Base-by-base conservation (phyloP, 1,140 invertebrate species). In the Drosophila bifasciata region DNA sequence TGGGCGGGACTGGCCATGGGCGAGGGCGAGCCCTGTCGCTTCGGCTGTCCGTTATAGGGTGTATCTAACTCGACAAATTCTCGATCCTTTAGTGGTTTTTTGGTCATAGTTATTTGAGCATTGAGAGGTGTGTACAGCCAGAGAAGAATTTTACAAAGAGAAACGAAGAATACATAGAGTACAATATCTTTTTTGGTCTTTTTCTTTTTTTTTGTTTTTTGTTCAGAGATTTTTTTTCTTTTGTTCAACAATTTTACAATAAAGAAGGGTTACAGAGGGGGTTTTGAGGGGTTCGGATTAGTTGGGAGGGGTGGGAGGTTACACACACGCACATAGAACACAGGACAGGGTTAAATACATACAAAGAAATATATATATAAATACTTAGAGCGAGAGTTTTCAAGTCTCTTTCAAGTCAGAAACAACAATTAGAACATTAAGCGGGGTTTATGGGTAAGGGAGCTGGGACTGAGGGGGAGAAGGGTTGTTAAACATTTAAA, bases 11-110 rank as follows among this genome's bases (percentile, higher is more conserved):
- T 97, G 32, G 96, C 96, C 78, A 97, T 93, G 2, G 96, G 96
- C 25, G 96, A 96, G 32, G 96, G 96, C 17, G 96, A 96, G 23
- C 94, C 96, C 3, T 97, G 97, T 88, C 97, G 94, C 92, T 97
- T 98, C 43, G 81, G 97, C 94, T 92, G 97, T 94, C 97, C 97
- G 92, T 98, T 99, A 93, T 94, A 98, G 9, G 97, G 96, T 90
- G 97, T 96, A 88, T 99, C 98, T 94, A 98, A 95, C 92, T 99
- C 98, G 61, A 98, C 96, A 93, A 99, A 99, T 92, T 99, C 97
- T 58, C 98, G 96, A 92, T 99, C 97, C 97, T 98, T 36, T 36
- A 36, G 93, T 44, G 56, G 68, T 62, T 66, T 45, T 53, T 63
- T 53, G 8, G 11, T 52, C 50, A 48, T 7, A 5, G 25, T 15